Evolutionary conservation across 2,888 invertebrate genomes (phyloP).

Genomic region (Caenorhabditis sp.): DNA sequence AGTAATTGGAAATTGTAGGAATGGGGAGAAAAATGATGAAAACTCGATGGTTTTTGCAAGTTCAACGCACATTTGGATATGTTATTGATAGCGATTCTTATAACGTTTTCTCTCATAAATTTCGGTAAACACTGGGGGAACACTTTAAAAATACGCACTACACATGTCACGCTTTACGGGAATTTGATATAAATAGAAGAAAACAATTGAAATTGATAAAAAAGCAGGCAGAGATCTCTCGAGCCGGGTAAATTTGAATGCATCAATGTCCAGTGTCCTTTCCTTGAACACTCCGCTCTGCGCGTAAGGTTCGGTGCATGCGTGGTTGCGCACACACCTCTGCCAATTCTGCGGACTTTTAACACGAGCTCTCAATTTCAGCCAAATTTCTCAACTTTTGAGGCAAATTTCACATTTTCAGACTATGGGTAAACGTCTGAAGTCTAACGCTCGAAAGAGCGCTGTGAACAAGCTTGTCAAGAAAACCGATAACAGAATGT

Average conservation of each 20-base stretch:
- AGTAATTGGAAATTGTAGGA: no score
- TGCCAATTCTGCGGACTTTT: constrained; percentile 4
- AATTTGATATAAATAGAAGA: no score
- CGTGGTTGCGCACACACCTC: constrained; percentile 9
- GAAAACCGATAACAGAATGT: constrained; percentile 77
- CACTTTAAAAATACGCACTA: no score
- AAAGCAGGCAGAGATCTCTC: not conserved
- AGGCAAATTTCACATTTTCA: constrained; percentile 11
- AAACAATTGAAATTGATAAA: not conserved
- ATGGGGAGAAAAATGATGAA: not conserved
- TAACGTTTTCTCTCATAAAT: no score
- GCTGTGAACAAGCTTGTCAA: constrained; percentile 75
- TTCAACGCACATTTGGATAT: constrained; percentile 3
- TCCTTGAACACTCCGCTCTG: constrained; percentile 4
- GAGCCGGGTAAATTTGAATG: no score
- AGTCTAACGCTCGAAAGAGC: constrained; percentile 60
- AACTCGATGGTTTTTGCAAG: no score
- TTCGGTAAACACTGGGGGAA: no score
- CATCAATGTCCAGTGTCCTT: constrained; percentile 5
- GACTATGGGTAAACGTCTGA: constrained; percentile 68
- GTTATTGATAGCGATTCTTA: no score
- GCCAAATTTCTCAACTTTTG: not conserved
- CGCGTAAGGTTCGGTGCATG: constrained; percentile 17
- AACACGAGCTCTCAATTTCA: not conserved
- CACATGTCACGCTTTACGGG: no score